Percentiles rank a stretch among this genome's conserved stretches.
These are phyloP conservation scores for Psylliodes chrysocephalus DNA, from an alignment of 2,888 invertebrate species.

Conservation along the genomic window DNA sequence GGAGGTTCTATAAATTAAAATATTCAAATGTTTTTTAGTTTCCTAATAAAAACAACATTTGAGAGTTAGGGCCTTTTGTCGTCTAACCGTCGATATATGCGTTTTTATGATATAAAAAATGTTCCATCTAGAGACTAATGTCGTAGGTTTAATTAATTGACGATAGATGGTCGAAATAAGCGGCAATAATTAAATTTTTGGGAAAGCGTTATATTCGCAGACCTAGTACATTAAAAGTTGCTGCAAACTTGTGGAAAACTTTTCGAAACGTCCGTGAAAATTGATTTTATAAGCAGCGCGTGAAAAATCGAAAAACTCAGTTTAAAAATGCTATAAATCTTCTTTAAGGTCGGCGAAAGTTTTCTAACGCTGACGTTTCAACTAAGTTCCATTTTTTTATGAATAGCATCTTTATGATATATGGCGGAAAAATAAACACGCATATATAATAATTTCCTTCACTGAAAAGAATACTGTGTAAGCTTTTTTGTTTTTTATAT, in stretches of 20 bases:
- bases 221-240: conserved; percentile 29
- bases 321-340: conserved; percentile 61
- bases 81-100: too few species aligned
- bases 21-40: too few species aligned
- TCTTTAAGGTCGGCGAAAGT: conserved; percentile 57
- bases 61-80: too few species aligned
- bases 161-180: neutral
- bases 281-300: conserved; percentile 39
- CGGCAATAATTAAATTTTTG: neutral
- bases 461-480: too few species aligned
- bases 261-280: conserved; percentile 28
- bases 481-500: too few species aligned
- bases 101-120: too few species aligned
- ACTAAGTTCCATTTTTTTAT: conserved; percentile 60
- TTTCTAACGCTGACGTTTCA: conserved; percentile 60
- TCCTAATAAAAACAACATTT: too few species aligned
- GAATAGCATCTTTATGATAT: conserved; percentile 62
- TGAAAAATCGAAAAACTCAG: conserved; percentile 46
- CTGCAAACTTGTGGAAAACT: conserved; percentile 11
- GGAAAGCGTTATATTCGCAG: neutral
- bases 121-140: too few species aligned
- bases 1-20: too few species aligned
- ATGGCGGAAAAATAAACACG: conserved; percentile 55
- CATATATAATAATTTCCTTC: conserved; percentile 26
- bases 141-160: too few species aligned